Evolutionary conservation across 1,140 invertebrate genomes (phyloP), one percentile per base, ranked within the genome.

Genomic region (Teleopsis dalmanni): DNA sequence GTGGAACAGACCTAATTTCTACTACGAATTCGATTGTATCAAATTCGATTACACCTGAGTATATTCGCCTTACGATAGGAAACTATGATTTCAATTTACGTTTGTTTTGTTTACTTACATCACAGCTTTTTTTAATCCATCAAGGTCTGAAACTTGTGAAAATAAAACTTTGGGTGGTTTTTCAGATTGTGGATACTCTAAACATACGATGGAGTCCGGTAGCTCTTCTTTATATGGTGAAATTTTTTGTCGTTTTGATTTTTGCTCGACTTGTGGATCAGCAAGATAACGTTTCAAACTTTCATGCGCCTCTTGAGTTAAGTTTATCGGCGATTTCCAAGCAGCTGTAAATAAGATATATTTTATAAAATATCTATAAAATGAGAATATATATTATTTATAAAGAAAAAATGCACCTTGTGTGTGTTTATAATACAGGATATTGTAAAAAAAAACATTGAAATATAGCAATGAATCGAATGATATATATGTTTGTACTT

Each of bases 281-380:
- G 75, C 72, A 1, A 77, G 67, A 27, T 72, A 77, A 23, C 83
- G 79, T 59, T 87, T 86, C 2, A 87, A 81, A 27, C 84, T 81
- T 60, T 91, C 87, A 59, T 88, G 86, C 0, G 82, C 83, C 62
- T 93, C 89, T 71, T 89, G 88, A 1, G 84, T 84, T 46, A 95
- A 84, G 61, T 91, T 91, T 26, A 95, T 85, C 0, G 91, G 89
- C 65, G 84, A 83, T 72, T 91, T 91, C 92, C 92, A 95, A 3
- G 88, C 85, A 70, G 83, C 89, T 94, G 25, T 22, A 47, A 48
- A 23, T 7, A 18, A 22, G 10, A 22, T 44, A 21, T 36, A 9
- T 8, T 13, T 29, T 41, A 41, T 34, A 9, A 22, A 4, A 9
- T 8, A 18, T 29, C 3, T 5, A 21, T 19, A 37, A 42, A 16